phyloP scores from a whole-genome alignment of 2,797 vertebrate species.

The Orientallactaga sibirica region DNA sequence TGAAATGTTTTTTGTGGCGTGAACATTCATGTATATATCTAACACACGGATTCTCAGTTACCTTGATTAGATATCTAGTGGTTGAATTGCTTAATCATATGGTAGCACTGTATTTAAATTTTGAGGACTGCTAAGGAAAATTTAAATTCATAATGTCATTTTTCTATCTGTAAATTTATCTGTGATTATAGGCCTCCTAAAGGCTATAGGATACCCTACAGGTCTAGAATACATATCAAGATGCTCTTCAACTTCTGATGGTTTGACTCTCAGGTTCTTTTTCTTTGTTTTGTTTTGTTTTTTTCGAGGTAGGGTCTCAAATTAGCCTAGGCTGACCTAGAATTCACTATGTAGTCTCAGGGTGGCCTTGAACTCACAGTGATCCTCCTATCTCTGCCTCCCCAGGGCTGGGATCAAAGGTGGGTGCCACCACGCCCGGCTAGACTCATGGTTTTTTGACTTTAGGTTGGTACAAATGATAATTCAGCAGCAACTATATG shows the following conservation, averaged over 20 bases:
- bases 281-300: too few species aligned
- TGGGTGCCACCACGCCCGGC: too few species aligned
- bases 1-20: background rate
- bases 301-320: too few species aligned
- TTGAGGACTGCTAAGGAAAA: background rate
- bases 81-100: background rate
- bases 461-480: background rate
- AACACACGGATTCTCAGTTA: background rate
- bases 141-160: background rate
- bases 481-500: too few species aligned
- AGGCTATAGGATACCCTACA: background rate
- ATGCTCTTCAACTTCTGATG: background rate
- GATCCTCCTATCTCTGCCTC: too few species aligned
- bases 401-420: too few species aligned
- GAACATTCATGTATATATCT: background rate
- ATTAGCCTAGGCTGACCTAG: too few species aligned
- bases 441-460: too few species aligned
- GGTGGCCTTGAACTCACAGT: too few species aligned
- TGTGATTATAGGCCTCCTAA: background rate
- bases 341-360: too few species aligned
- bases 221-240: background rate
- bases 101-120: background rate
- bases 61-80: background rate
- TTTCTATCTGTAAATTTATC: background rate
- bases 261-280: background rate